Evolutionary conservation across 1,140 invertebrate genomes (phyloP).

Genomic region (Drosophila suzukii): DNA sequence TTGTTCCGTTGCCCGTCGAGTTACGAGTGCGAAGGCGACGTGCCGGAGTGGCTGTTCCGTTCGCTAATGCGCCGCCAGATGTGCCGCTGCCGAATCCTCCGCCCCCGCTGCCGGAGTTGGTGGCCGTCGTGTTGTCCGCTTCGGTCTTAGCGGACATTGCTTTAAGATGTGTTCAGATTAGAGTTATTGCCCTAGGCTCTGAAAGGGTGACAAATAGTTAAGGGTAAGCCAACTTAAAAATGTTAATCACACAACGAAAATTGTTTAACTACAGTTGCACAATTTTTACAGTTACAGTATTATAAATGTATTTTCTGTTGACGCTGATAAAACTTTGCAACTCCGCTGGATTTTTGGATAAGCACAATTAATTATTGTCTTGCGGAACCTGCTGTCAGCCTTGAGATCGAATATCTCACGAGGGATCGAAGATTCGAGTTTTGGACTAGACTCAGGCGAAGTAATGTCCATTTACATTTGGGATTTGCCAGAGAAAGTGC

Average conservation of each 20-base stretch:
- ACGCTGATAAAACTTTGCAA: too few species aligned
- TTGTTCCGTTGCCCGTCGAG: constrained; percentile 66
- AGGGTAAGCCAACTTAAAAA: not conserved
- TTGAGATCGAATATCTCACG: too few species aligned
- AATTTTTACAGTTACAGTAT: not conserved
- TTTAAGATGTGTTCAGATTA: constrained; percentile 37
- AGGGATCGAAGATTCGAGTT: constrained; percentile 8
- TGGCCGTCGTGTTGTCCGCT: constrained; percentile 54
- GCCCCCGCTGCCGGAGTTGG: constrained; percentile 41
- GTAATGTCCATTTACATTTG: not conserved
- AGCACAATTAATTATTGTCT: too few species aligned
- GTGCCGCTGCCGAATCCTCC: constrained; percentile 25
- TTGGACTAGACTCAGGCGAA: not conserved
- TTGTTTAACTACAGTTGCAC: too few species aligned
- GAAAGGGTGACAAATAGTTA: constrained; percentile 15
- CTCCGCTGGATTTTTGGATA: too few species aligned
- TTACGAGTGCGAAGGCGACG: constrained; percentile 79
- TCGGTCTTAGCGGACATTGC: constrained; percentile 73
- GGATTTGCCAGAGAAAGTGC: constrained; percentile 7
- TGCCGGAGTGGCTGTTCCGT: constrained; percentile 69
- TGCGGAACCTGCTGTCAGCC: too few species aligned
- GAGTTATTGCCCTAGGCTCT: constrained; percentile 55
- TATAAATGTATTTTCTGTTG: too few species aligned
- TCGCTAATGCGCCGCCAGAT: constrained; percentile 31
- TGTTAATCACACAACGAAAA: too few species aligned